Evolutionary conservation across 2,888 invertebrate species (phyloP).

Genomic region (Acronicta aceris): DNA sequence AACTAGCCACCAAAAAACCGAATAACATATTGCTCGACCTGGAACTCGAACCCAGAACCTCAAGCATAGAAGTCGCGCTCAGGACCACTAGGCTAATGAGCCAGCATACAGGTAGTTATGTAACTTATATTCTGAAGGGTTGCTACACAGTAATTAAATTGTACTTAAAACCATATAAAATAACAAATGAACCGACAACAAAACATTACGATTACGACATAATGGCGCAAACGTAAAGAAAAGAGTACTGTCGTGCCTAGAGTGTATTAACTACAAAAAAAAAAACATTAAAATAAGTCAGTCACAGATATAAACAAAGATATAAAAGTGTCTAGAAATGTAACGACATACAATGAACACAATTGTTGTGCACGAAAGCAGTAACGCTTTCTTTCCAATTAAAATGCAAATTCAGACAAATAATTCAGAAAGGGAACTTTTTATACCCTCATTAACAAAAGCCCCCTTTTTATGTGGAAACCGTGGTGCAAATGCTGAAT

Average conservation of each 20-base stretch:
- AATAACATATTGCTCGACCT: too few species aligned
- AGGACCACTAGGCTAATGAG: too few species aligned
- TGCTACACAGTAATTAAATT: too few species aligned
- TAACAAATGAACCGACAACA: not conserved
- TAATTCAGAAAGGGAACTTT: conserved; percentile 77
- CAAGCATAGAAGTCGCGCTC: too few species aligned
- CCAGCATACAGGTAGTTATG: too few species aligned
- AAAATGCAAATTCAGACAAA: conserved; percentile 79
- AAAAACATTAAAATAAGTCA: not conserved
- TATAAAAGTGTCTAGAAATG: conserved; percentile 6
- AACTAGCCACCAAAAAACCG: too few species aligned
- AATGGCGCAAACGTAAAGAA: conserved; percentile 2
- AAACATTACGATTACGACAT: conserved; percentile 1
- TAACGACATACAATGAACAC: conserved; percentile 30
- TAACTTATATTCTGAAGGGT: too few species aligned
- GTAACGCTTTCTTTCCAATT: conserved; percentile 75
- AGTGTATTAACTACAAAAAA: not conserved
- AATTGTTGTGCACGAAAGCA: conserved; percentile 62
- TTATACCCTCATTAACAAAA: conserved; percentile 77
- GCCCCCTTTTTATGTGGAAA: conserved; percentile 67
- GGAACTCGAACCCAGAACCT: too few species aligned
- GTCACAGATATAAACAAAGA: conserved; percentile 6
- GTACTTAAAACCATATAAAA: not conserved
- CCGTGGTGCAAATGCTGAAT: conserved; percentile 72
- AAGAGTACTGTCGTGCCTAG: not conserved